phyloP scores from a whole-genome alignment of 2,888 invertebrate species.

The Cheilosia vernalis region DNA sequence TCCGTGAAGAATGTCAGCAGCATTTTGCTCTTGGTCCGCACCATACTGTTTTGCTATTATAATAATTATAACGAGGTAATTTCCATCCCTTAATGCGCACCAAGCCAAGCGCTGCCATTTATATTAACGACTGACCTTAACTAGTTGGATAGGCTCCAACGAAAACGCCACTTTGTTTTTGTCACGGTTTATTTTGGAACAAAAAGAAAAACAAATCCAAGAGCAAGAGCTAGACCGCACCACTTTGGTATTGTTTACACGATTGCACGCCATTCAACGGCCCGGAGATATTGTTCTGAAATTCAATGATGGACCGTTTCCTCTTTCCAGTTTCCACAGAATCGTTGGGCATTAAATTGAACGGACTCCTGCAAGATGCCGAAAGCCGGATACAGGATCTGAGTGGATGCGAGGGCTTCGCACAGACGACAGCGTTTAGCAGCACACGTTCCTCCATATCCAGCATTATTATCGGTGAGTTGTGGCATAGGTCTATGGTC shows the following conservation, averaged over 20 bases:
- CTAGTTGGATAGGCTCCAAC: constrained; percentile 28
- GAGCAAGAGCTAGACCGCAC: background rate
- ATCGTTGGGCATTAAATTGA: constrained; percentile 90
- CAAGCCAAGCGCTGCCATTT: background rate
- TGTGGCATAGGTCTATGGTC: constrained; percentile 16
- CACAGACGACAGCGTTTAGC: constrained; percentile 78
- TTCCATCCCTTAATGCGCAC: constrained; percentile 20
- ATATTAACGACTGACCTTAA: constrained; percentile 17
- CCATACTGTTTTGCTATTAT: constrained; percentile 28
- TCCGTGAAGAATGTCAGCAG: constrained; percentile 55
- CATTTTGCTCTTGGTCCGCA: constrained; percentile 19
- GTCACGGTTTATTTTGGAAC: background rate
- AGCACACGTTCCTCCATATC: constrained; percentile 85
- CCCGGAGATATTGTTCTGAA: constrained; percentile 31
- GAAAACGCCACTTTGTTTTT: background rate
- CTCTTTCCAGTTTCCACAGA: constrained; percentile 84
- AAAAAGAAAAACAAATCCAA: constrained; percentile 11
- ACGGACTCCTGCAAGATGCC: constrained; percentile 91
- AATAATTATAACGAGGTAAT: constrained; percentile 51
- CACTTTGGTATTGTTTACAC: constrained; percentile 18
- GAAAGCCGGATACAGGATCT: constrained; percentile 93
- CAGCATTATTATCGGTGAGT: constrained; percentile 85
- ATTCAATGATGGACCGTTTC: constrained; percentile 24
- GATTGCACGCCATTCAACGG: constrained; percentile 23
- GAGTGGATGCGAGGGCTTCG: constrained; percentile 85